Evolutionary conservation across 2,113 vertebrate genomes (phyloP).

Genomic region (Eleginops maclovinus): DNA sequence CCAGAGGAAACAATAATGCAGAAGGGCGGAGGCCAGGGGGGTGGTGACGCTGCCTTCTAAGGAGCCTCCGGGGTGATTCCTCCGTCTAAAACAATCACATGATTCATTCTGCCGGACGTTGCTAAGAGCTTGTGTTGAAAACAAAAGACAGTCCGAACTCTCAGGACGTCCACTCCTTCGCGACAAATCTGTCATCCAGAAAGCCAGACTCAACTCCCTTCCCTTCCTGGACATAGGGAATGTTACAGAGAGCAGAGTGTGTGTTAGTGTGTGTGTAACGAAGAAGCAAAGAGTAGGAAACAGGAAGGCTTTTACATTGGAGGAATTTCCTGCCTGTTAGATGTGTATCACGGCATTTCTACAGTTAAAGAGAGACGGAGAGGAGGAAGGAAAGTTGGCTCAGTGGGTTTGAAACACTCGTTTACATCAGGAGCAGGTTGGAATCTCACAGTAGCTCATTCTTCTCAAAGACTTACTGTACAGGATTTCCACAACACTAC

Average conservation of each 20-base stretch:
- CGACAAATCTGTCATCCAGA: slow-evolving; percentile 70
- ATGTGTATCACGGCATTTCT: too few relatives aligned
- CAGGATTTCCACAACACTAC: too few relatives aligned
- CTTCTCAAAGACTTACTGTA: too few relatives aligned
- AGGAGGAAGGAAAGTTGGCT: too few relatives aligned
- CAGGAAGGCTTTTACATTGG: too few relatives aligned
- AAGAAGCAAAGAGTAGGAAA: slow-evolving; percentile 36
- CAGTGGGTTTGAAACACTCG: too few relatives aligned
- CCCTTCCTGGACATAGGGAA: slow-evolving; percentile 57
- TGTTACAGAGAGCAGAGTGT: slow-evolving; percentile 38
- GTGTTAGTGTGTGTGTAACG: slow-evolving; percentile 21
- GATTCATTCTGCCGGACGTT: slow-evolving; percentile 75
- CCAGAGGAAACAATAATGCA: slow-evolving; percentile 48
- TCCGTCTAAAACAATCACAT: slow-evolving; percentile 60
- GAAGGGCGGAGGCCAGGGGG: slow-evolving; percentile 7
- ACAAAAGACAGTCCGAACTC: slow-evolving; percentile 63
- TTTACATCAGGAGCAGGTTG: too few relatives aligned
- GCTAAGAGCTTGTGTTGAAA: slow-evolving; percentile 76
- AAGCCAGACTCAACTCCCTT: slow-evolving; percentile 61
- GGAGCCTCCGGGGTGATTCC: slow-evolving; percentile 44
- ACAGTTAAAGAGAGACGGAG: too few relatives aligned
- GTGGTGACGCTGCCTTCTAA: slow-evolving; percentile 61
- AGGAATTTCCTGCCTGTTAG: too few relatives aligned
- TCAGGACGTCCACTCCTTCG: slow-evolving; percentile 66
- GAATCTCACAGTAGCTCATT: too few relatives aligned